Conservation (phyloP, 37 sponge, comb jelly and placozoan species). For the Cliona cf. orientalis region DNA sequence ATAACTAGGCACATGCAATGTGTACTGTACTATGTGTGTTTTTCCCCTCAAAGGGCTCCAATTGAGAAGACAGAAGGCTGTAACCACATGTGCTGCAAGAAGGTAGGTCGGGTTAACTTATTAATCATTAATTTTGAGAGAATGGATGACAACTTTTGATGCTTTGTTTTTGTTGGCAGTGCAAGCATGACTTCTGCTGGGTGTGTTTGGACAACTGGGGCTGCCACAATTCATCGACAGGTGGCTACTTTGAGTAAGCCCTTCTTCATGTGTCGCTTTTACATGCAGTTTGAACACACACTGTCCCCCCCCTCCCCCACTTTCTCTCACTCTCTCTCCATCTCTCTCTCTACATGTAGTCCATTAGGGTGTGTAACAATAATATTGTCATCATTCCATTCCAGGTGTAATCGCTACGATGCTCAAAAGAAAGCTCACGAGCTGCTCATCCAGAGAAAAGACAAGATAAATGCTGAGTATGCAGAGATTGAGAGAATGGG, state of each 20-base stretch:
- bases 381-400: not conserved
- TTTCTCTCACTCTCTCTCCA: constrained; percentile 2
- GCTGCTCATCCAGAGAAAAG: constrained; percentile 33
- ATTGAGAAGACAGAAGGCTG: constrained; percentile 97
- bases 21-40: not conserved
- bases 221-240: constrained; percentile 84
- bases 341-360: not conserved
- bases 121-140: not conserved
- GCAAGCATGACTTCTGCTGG: constrained; percentile 95
- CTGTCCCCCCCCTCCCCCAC: not conserved
- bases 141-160: too few species aligned
- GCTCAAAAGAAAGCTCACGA: constrained; percentile 55
- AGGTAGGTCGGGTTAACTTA: constrained; percentile 36
- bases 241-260: constrained; percentile 81
- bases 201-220: constrained; percentile 89
- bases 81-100: constrained; percentile 92
- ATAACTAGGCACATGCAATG: too few species aligned
- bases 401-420: constrained; percentile 67
- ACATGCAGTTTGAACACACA: too few species aligned
- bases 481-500: constrained; percentile 46
- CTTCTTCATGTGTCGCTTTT: not conserved
- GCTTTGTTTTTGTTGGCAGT: constrained; percentile 34
- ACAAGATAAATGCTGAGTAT: not conserved
- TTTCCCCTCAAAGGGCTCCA: constrained; percentile 47
- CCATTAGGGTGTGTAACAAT: not conserved